Evolutionary conservation across 2,797 vertebrate genomes (phyloP).

Genomic region (Pseudochirops cupreus): DNA sequence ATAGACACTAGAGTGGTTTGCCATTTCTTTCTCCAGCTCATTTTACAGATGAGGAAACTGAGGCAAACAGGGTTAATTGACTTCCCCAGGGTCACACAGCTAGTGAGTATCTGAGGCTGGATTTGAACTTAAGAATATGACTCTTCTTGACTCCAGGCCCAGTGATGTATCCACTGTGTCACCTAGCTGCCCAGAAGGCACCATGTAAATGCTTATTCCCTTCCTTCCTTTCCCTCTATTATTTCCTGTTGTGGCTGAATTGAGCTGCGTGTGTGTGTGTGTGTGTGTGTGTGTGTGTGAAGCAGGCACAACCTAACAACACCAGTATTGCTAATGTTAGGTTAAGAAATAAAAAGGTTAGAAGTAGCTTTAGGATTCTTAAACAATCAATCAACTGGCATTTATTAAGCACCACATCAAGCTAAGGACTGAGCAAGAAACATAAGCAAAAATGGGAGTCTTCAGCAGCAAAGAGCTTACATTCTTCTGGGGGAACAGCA

Average conservation of each 20-base stretch:
- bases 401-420: not conserved
- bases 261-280: constrained; percentile 7
- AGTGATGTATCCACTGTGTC: not conserved
- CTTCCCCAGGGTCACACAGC: not conserved
- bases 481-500: not conserved
- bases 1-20: not conserved
- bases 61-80: not conserved
- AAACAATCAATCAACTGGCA: not conserved
- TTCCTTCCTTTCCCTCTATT: not conserved
- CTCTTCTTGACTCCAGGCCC: not conserved
- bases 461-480: not conserved
- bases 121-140: not conserved
- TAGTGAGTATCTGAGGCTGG: no score
- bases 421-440: not conserved
- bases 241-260: not conserved
- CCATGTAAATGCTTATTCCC: not conserved
- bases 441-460: not conserved
- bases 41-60: not conserved
- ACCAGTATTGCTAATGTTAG: constrained; percentile 31
- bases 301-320: not conserved
- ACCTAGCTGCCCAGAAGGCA: not conserved
- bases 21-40: not conserved
- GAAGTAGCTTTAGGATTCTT: not conserved
- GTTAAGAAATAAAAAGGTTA: constrained; percentile 30
- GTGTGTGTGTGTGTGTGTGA: not conserved